Base-by-base conservation (phyloP, 2,797 vertebrate genomes). In the Cossypha heuglini region DNA sequence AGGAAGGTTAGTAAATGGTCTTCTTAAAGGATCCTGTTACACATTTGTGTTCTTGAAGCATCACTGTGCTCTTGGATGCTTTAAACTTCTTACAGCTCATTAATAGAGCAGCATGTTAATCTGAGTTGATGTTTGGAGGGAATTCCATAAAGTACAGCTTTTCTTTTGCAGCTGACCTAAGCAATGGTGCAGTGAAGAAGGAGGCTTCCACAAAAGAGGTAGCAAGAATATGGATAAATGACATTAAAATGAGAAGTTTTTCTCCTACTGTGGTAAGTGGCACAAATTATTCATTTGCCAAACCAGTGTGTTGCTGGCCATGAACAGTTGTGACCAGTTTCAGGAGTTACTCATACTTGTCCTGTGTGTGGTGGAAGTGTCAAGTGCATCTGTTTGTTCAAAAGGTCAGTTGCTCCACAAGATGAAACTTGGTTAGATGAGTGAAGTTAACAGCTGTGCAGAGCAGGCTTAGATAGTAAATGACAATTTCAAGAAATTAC, bases 151-250 rank as follows among this genome's bases (percentile, higher is more conserved):
- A 95, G 76, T 74, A 13, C 54, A 71, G 31, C 29, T 74, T 83
- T 88, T 92, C 75, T 67, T 81, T 94, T 98, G 69, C 94, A 99
- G 99, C 98, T 83, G 99, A 99, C 79, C 82, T 99, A 48, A 99
- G 99, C 97, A 99, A 99, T 90, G 99, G 99, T 78, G 96, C 98
- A 37, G 96, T 99, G 94, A 99, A 99, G 96, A 99, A 99, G 93
- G 99, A 99, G 68, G 97, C 98, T 45, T 96, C 98, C 25, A 98
- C 98, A 69, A 99, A 99, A 98, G 99, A 99, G 77, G 97, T 98
- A 37, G 96, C 99, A 86, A 98, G 99, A 96, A 98, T 99, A 96
- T 99, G 99, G 99, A 98, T 99, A 90, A 99, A 99, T 43, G 99
- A 99, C 91, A 93, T 99, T 64, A 99, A 99, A 98, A 97, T 99